Base-by-base conservation (phyloP, 2,888 invertebrate species). In the Watsonalla cultraria region DNA sequence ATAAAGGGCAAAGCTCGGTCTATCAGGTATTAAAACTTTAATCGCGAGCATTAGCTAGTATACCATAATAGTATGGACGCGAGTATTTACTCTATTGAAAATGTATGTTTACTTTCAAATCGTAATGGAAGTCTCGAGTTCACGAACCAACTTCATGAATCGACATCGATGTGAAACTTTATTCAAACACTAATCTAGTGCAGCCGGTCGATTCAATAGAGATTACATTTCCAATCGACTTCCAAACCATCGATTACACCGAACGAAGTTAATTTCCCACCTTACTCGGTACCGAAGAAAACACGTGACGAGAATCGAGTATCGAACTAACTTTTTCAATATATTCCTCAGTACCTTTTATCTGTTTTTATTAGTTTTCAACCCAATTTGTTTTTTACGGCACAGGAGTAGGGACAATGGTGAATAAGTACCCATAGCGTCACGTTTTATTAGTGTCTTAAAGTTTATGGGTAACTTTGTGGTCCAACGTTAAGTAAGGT, bases 401-500 rank as follows among this genome's bases (percentile, higher is more conserved):
- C 59, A 66, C 68, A 69, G 61, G 66, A 64, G 64, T 55, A 64
- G 57, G 59, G 59, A 47, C 63, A 62, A 64, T 66, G 61, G 58
- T 67, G 72, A 72, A 70, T 72, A 68, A 74, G 72, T 70, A 71
- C 70, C 76, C 76, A 76, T 70, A 68, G 68, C 77, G 68, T 75
- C 69, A 57, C 66, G 64, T 77, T 83, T 83, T 80, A 81, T 60
- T 60, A 59, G 65, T 64, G 67, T 67, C 72, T 78, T 74, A 76
- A 78, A 77, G 78, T 81, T 84, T 76, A 82, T 73, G 67, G 54
- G 58, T 66, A 66, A 62, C 66, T 74, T 74, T 76, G 74, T 75
- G 67, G 71, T 61, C 55, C 59, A 60, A 66, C 65, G 66, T 65
- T 64, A 62, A 74, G 68, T 66, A 62, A 65, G 56, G 54, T 74